Conservation (phyloP, 2,888 invertebrate genomes). For the Drosophila rubida region DNA sequence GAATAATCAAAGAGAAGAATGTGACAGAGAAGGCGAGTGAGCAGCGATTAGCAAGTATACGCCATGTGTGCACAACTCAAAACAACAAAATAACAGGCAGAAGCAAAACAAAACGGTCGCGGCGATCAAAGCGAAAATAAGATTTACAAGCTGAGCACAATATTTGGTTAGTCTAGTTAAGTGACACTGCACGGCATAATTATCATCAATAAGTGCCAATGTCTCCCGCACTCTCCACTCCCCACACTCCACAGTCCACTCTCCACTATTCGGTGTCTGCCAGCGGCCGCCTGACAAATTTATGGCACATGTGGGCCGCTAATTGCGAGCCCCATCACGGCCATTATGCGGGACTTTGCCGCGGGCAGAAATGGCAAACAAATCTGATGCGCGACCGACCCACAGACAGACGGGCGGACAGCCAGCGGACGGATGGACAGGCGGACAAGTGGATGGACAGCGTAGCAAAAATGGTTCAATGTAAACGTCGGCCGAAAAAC, state of each 20-base stretch:
- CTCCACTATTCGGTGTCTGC: too few species aligned
- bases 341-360: slow-evolving; percentile 76
- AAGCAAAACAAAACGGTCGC: slow-evolving; percentile 12
- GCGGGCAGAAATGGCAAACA: slow-evolving; percentile 55
- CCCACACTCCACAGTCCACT: too few species aligned
- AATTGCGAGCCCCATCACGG: slow-evolving; percentile 72
- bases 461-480: slow-evolving; percentile 29
- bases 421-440: neutral
- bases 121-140: slow-evolving; percentile 11
- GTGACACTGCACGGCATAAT: neutral
- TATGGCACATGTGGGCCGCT: slow-evolving; percentile 56
- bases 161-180: neutral
- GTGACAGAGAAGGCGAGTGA: slow-evolving; percentile 44
- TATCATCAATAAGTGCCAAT: slow-evolving; percentile 28
- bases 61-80: slow-evolving; percentile 21
- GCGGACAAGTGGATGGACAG: neutral
- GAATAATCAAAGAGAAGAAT: slow-evolving; percentile 52
- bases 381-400: slow-evolving; percentile 54
- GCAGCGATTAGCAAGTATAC: slow-evolving; percentile 32
- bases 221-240: neutral
- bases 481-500: slow-evolving; percentile 30
- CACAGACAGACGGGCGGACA: neutral
- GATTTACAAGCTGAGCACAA: neutral
- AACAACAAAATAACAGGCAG: too few species aligned
- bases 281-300: slow-evolving; percentile 30